These are phyloP conservation scores for Sphaeridia pumilis DNA, from an alignment of 2,888 invertebrate species.

Conservation along the genomic window DNA sequence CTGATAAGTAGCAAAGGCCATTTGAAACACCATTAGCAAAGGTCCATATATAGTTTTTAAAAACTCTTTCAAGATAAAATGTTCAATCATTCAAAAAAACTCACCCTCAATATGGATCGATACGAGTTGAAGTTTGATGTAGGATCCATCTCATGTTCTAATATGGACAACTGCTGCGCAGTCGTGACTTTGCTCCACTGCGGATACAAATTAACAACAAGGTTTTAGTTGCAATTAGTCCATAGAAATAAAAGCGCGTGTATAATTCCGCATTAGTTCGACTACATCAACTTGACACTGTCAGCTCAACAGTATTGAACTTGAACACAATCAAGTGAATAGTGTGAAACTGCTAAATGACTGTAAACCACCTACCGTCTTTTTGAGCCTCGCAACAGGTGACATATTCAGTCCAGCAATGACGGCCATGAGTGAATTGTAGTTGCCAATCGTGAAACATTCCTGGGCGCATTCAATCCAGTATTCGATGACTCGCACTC, in stretches of 20 bases:
- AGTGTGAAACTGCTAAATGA: too few relatives aligned
- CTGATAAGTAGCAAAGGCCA: conserved; percentile 30
- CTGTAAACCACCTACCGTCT: conserved; percentile 43
- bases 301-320: too few relatives aligned
- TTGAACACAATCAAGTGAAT: too few relatives aligned
- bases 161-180: conserved; percentile 70
- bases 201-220: conserved; percentile 35
- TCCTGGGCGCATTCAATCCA: conserved; percentile 48
- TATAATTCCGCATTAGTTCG: too few relatives aligned
- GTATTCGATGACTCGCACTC: conserved; percentile 45
- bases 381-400: conserved; percentile 45
- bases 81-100: too few relatives aligned
- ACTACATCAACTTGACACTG: too few relatives aligned
- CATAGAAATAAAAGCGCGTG: too few relatives aligned
- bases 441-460: conserved; percentile 48
- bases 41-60: not conserved
- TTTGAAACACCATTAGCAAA: not conserved
- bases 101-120: conserved; percentile 73
- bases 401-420: conserved; percentile 46
- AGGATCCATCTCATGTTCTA: conserved; percentile 83
- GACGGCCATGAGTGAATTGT: conserved; percentile 49
- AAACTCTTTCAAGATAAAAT: too few relatives aligned
- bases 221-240: too few relatives aligned
- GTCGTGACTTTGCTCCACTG: conserved; percentile 81
- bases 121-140: conserved; percentile 79